These are phyloP conservation scores for Leucophenga montana DNA, from an alignment of 2,888 invertebrate genomes.

Conservation along the genomic window DNA sequence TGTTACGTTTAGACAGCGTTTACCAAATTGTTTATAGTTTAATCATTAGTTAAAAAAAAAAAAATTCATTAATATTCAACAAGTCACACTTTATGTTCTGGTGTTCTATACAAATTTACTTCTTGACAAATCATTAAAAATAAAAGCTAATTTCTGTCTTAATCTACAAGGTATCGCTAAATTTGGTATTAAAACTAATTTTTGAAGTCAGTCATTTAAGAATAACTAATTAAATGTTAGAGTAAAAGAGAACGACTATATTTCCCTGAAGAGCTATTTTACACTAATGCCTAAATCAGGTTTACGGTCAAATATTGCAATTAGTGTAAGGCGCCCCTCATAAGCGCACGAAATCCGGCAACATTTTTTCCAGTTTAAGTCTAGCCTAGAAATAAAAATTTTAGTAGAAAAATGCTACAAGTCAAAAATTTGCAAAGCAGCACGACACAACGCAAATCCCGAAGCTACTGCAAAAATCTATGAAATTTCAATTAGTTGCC, in stretches of 20 bases:
- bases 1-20: too few relatives aligned
- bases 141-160: too few relatives aligned
- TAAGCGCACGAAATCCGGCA: too few relatives aligned
- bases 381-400: not conserved
- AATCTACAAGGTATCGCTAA: slow-evolving; percentile 44
- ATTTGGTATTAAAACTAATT: slow-evolving; percentile 59
- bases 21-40: too few relatives aligned
- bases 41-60: not conserved
- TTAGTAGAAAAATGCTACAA: slow-evolving; percentile 8
- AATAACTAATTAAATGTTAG: slow-evolving; percentile 42
- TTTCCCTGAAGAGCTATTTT: not conserved
- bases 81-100: too few relatives aligned
- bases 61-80: not conserved
- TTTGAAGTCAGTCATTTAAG: slow-evolving; percentile 64
- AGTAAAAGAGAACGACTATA: too few relatives aligned
- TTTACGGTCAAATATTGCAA: too few relatives aligned
- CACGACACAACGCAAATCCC: too few relatives aligned
- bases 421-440: not conserved
- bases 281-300: too few relatives aligned
- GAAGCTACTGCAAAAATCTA: too few relatives aligned
- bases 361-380: not conserved
- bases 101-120: slow-evolving; percentile 10
- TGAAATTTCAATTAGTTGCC: not conserved
- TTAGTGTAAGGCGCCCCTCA: too few relatives aligned
- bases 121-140: slow-evolving; percentile 43